Evolutionary conservation across 2,797 vertebrate species (phyloP).

Genomic region (Pogonophryne albipinna): DNA sequence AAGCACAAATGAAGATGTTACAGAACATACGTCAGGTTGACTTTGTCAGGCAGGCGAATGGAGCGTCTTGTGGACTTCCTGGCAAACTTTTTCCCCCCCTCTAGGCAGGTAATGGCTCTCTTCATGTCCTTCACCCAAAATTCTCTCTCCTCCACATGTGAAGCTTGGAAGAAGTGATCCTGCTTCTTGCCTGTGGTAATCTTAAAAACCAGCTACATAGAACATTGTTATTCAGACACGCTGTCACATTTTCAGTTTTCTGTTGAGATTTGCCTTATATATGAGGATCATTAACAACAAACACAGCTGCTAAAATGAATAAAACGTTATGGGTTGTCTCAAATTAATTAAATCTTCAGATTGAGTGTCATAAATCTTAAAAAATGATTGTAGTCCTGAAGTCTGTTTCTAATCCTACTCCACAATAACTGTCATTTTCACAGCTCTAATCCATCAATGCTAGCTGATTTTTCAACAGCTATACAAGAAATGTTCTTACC

Average conservation of each 20-base stretch:
- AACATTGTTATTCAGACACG: constrained; percentile 11
- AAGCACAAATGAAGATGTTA: background rate
- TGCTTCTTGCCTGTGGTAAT: constrained; percentile 91
- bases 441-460: background rate
- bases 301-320: background rate
- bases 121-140: constrained; percentile 93
- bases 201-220: constrained; percentile 92
- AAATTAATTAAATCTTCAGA: background rate
- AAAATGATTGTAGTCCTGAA: background rate
- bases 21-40: constrained; percentile 89
- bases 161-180: constrained; percentile 96
- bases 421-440: background rate
- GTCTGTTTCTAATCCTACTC: background rate
- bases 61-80: constrained; percentile 95
- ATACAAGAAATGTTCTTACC: constrained; percentile 78
- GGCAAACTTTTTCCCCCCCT: constrained; percentile 92
- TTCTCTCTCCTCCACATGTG: constrained; percentile 93
- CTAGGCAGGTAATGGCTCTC: constrained; percentile 87
- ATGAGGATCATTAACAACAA: background rate
- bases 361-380: background rate
- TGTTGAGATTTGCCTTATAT: background rate
- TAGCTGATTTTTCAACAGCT: background rate
- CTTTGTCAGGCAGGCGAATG: constrained; percentile 90
- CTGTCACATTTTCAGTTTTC: background rate
- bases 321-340: background rate